phyloP scores from a whole-genome alignment of 2,797 vertebrate species.

The Pangasius larnaudii region DNA sequence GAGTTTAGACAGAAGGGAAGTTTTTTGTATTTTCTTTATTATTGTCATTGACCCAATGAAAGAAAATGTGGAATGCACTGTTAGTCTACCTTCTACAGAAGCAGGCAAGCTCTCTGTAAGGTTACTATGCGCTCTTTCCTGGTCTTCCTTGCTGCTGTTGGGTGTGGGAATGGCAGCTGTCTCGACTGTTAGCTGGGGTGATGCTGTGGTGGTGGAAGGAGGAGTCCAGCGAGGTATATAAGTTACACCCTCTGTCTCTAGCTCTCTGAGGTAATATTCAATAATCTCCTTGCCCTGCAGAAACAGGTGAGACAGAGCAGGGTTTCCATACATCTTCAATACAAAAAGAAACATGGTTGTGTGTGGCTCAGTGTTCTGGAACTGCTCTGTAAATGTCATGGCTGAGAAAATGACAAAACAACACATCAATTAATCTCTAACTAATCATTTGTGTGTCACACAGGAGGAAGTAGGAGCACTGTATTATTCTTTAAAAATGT shows the following conservation, averaged over 20 bases:
- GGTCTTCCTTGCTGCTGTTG: conserved; percentile 66
- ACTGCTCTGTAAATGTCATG: conserved; percentile 10
- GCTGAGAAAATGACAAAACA: background rate
- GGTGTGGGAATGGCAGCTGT: conserved; percentile 64
- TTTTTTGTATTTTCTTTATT: background rate
- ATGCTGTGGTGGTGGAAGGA: conserved; percentile 52
- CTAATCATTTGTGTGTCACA: background rate
- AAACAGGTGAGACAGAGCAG: conserved; percentile 27
- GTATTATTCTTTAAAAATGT: background rate
- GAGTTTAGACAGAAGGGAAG: no score
- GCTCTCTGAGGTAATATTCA: conserved; percentile 88
- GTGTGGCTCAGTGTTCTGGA: background rate
- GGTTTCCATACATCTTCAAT: background rate
- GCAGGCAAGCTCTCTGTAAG: conserved; percentile 17
- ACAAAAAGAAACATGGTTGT: conserved; percentile 8
- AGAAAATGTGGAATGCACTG: background rate
- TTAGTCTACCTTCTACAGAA: conserved; percentile 12
- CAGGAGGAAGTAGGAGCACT: background rate
- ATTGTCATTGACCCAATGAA: background rate
- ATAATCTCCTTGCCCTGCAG: conserved; percentile 93
- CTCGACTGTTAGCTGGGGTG: conserved; percentile 56
- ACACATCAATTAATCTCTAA: background rate
- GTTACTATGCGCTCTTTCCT: conserved; percentile 57
- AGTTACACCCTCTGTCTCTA: conserved; percentile 87
- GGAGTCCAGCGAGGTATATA: conserved; percentile 86